phyloP scores from a whole-genome alignment of 2,113 vertebrate genomes.

The Podilymbus podiceps region DNA sequence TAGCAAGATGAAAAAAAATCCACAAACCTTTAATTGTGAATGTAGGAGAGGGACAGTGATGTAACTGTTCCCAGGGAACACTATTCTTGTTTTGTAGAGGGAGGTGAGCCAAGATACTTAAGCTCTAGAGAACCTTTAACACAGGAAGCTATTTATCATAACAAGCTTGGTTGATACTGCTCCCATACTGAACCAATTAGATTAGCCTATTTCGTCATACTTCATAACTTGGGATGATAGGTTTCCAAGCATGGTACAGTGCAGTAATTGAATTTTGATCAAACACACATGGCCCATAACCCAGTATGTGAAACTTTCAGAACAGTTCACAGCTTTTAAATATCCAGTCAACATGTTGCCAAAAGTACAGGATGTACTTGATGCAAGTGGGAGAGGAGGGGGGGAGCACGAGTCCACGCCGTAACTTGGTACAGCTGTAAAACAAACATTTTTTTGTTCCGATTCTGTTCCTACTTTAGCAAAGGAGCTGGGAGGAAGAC shows the following conservation, averaged over 20 bases:
- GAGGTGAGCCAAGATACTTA: conserved; percentile 84
- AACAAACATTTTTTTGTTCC: conserved; percentile 84
- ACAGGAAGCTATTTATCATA: conserved; percentile 92
- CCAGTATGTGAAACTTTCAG: conserved; percentile 83
- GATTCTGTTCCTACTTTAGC: conserved; percentile 75
- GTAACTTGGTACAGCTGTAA: conserved; percentile 83
- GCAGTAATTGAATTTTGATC: conserved; percentile 93
- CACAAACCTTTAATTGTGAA: conserved; percentile 66
- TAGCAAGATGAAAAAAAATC: conserved; percentile 46
- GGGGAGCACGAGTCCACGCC: conserved; percentile 67
- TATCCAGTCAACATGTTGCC: conserved; percentile 84
- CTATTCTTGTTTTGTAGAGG: conserved; percentile 75
- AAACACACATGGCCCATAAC: conserved; percentile 92
- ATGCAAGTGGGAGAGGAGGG: conserved; percentile 69
- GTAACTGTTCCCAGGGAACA: conserved; percentile 78
- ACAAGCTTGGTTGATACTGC: conserved; percentile 86
- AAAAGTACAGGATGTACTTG: conserved; percentile 90
- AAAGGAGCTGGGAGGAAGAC: conserved; percentile 69
- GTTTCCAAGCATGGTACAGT: conserved; percentile 84
- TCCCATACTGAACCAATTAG: conserved; percentile 93
- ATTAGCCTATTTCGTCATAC: conserved; percentile 87
- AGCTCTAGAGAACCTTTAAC: conserved; percentile 87
- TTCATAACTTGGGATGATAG: conserved; percentile 87
- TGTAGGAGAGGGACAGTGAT: conserved; percentile 73
- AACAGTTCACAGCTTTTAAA: conserved; percentile 86